phyloP scores from a whole-genome alignment of 37 sponge, comb jelly and placozoan species.

The Bolinopsis microptera region DNA sequence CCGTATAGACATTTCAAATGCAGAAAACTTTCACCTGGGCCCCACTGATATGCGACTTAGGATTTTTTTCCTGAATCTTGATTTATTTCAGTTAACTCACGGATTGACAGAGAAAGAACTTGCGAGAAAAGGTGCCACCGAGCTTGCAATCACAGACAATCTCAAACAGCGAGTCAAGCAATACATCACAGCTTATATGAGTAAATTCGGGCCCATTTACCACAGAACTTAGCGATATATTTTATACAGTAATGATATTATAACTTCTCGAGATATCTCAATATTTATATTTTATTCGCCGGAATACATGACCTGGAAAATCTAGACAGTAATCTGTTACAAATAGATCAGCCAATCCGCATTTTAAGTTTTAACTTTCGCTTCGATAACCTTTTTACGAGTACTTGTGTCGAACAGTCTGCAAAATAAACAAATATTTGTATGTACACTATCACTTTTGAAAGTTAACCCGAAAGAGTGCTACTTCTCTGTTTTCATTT shows the following conservation, averaged over 20 bases:
- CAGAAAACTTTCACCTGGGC: too few species aligned
- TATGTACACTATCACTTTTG: too few species aligned
- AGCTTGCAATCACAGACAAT: constrained; percentile 73
- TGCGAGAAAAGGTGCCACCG: constrained; percentile 33
- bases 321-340: too few species aligned
- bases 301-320: neutral
- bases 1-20: too few species aligned
- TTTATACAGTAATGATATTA: neutral
- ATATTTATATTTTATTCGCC: neutral
- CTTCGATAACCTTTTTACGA: too few species aligned
- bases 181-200: constrained; percentile 90
- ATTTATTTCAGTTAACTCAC: constrained; percentile 88
- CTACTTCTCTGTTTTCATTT: too few species aligned
- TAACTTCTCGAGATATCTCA: neutral
- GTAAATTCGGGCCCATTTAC: constrained; percentile 92
- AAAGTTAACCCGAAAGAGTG: too few species aligned
- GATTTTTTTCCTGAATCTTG: too few species aligned
- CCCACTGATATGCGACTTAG: too few species aligned
- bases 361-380: neutral
- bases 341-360: neutral
- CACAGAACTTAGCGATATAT: constrained; percentile 59
- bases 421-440: too few species aligned
- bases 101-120: constrained; percentile 92
- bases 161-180: constrained; percentile 79
- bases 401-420: too few species aligned